phyloP scores from a whole-genome alignment of 2,888 invertebrate genomes.

The Pandemis cinnamomeana region DNA sequence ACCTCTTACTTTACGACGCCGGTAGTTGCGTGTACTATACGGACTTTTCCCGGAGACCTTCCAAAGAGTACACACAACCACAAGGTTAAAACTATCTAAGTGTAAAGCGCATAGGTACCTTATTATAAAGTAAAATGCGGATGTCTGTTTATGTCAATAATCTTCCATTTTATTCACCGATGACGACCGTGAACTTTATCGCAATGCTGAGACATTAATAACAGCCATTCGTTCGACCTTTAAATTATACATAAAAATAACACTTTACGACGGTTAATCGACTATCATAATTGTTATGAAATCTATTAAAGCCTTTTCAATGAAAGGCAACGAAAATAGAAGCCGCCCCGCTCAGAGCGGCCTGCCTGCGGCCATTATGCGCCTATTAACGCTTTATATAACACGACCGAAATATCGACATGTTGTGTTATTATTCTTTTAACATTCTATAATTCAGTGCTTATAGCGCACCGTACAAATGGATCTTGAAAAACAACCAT shows the following conservation, averaged over 20 bases:
- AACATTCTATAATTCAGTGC: constrained; percentile 74
- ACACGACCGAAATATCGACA: constrained; percentile 71
- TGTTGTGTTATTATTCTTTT: constrained; percentile 73
- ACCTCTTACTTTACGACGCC: constrained; percentile 31
- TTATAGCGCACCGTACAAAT: constrained; percentile 72
- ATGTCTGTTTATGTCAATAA: constrained; percentile 35
- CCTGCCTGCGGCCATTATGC: constrained; percentile 52
- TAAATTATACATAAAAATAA: constrained; percentile 37
- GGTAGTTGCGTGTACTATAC: constrained; percentile 17
- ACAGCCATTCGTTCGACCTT: constrained; percentile 36
- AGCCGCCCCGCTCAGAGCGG: constrained; percentile 46
- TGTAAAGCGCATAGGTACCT: constrained; percentile 21
- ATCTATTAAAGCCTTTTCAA: constrained; percentile 37
- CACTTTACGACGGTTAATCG: constrained; percentile 36
- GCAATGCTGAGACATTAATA: constrained; percentile 40
- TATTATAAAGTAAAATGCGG: constrained; percentile 40
- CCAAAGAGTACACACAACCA: constrained; percentile 13
- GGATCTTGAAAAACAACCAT: constrained; percentile 81
- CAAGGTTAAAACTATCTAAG: constrained; percentile 6
- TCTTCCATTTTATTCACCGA: constrained; percentile 44
- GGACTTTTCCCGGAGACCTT: constrained; percentile 10
- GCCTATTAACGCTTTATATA: constrained; percentile 72
- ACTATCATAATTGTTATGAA: constrained; percentile 37
- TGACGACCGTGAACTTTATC: constrained; percentile 48
- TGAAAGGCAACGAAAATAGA: constrained; percentile 46